phyloP scores from a whole-genome alignment of 2,797 vertebrate genomes.

The Ciconia nigra region DNA sequence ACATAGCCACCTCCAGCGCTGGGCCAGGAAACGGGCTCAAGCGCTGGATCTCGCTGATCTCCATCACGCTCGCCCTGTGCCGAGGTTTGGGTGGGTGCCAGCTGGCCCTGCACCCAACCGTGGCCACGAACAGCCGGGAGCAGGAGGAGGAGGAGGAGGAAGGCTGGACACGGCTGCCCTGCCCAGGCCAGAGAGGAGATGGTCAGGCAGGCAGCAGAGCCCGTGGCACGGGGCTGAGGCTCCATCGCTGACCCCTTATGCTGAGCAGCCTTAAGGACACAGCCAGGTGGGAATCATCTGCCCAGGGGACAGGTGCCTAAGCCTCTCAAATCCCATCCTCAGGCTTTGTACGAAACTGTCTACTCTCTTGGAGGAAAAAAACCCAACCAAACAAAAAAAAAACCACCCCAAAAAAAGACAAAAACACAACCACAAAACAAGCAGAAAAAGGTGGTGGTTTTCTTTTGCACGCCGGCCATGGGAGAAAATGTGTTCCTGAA shows the following conservation, averaged over 20 bases:
- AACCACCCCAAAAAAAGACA: too few species aligned
- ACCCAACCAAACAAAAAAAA: too few species aligned
- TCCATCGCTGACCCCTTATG: accelerated
- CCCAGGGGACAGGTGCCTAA: background rate
- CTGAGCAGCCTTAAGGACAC: accelerated
- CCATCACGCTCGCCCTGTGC: accelerated
- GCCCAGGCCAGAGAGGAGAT: background rate
- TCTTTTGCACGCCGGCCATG: background rate
- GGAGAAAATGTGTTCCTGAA: background rate
- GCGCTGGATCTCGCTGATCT: background rate
- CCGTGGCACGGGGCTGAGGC: accelerated
- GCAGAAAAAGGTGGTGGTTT: background rate
- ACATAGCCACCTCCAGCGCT: background rate
- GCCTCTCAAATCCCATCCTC: background rate
- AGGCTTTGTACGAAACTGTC: background rate
- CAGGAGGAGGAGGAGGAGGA: background rate
- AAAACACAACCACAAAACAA: background rate
- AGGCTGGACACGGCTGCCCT: background rate
- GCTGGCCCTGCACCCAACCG: background rate
- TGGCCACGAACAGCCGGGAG: accelerated
- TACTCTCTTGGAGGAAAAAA: background rate
- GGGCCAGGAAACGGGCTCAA: background rate
- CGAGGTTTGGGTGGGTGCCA: background rate
- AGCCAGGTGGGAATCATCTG: background rate
- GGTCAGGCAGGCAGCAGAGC: background rate